A percentile compares a stretch with the other conserved stretches of the same genome.
Evolutionary conservation across 2,797 vertebrate genomes (phyloP).

Genomic region (Melanotaenia trifasciata): DNA sequence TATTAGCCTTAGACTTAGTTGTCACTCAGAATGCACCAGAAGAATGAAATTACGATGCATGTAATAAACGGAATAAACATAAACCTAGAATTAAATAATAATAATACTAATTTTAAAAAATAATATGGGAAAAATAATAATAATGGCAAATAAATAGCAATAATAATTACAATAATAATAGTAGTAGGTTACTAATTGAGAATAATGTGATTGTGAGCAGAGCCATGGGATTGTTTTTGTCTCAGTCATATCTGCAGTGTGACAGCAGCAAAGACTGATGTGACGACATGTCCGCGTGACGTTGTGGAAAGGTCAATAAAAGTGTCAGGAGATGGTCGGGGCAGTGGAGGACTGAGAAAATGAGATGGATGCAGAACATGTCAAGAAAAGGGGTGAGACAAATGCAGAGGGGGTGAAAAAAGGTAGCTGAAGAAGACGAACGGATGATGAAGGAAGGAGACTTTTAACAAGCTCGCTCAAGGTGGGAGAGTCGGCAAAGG

Average conservation of each 20-base stretch:
- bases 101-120: too few species aligned
- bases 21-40: too few species aligned
- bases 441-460: conserved; percentile 36
- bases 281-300: neutral
- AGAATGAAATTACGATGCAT: too few species aligned
- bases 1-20: too few species aligned
- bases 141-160: too few species aligned
- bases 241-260: neutral
- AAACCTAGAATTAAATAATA: too few species aligned
- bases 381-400: conserved; percentile 5
- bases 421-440: conserved; percentile 12
- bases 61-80: too few species aligned
- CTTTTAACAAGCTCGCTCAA: conserved; percentile 42
- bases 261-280: neutral
- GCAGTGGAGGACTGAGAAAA: neutral
- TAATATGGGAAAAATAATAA: too few species aligned
- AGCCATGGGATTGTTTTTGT: neutral
- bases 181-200: too few species aligned
- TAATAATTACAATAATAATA: too few species aligned
- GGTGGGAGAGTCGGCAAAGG: conserved; percentile 6
- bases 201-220: too few species aligned
- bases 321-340: neutral
- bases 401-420: conserved; percentile 31
- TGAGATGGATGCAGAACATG: conserved; percentile 8
- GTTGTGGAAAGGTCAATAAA: conserved; percentile 1